Evolutionary conservation across 2,113 vertebrate species (phyloP).

Genomic region (Struthio camelus): DNA sequence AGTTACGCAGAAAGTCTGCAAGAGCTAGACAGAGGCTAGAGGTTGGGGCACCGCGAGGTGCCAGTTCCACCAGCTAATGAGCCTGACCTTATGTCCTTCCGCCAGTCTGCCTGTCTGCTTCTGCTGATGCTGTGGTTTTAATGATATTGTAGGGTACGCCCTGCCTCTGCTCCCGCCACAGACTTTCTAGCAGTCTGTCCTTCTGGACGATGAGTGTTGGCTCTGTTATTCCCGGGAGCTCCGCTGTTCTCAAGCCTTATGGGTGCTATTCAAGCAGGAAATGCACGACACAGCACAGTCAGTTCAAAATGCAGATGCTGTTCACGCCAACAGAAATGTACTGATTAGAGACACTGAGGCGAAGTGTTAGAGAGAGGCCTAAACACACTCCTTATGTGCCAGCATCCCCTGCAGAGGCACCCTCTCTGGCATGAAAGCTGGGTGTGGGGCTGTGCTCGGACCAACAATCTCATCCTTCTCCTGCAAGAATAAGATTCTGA

Average conservation of each 20-base stretch:
- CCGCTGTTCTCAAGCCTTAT: background rate
- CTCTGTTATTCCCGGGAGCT: background rate
- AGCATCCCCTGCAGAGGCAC: background rate
- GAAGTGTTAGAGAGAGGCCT: background rate
- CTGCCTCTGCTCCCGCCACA: background rate
- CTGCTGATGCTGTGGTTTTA: background rate
- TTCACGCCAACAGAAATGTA: background rate
- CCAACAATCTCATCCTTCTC: background rate
- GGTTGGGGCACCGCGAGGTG: background rate
- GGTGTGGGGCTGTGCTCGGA: background rate
- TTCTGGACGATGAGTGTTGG: accelerated
- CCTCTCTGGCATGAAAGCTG: background rate
- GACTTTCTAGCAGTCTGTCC: background rate
- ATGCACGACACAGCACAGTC: background rate
- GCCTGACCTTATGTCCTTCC: background rate
- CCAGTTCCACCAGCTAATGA: background rate
- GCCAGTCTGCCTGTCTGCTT: background rate
- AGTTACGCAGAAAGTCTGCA: background rate
- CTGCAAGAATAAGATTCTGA: background rate
- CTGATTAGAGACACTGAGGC: background rate
- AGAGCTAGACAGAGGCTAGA: background rate
- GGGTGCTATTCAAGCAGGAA: background rate
- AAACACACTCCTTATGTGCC: background rate
- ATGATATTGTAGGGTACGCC: background rate
- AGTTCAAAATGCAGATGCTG: background rate